These are phyloP conservation scores for Eurytoma californica DNA, from an alignment of 2,888 invertebrate genomes.

Conservation along the genomic window DNA sequence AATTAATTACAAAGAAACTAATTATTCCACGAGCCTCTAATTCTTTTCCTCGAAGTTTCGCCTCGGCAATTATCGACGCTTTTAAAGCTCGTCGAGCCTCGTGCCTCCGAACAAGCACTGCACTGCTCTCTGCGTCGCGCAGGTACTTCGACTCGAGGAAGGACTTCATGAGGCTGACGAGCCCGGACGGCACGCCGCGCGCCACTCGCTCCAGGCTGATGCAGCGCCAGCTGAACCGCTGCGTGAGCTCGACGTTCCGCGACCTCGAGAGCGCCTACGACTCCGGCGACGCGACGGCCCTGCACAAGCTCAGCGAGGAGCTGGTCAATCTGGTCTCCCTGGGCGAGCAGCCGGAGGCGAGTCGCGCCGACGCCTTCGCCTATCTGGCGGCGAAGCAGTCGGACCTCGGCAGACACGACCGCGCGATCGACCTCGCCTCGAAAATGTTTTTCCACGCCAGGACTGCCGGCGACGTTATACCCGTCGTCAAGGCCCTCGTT, in stretches of 20 bases:
- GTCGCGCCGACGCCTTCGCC: conserved; percentile 61
- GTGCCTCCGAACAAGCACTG: neutral
- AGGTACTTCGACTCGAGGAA: conserved; percentile 64
- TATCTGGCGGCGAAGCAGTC: conserved; percentile 62
- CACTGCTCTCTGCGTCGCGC: neutral
- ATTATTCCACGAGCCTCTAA: too few species aligned
- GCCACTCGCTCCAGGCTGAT: conserved; percentile 44
- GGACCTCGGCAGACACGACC: conserved; percentile 65
- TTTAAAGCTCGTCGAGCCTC: neutral
- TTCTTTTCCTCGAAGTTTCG: too few species aligned
- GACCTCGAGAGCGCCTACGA: conserved; percentile 61
- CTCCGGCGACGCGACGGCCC: conserved; percentile 57
- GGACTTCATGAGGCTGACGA: conserved; percentile 54
- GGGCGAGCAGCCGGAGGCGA: conserved; percentile 57
- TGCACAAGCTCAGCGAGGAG: conserved; percentile 61
- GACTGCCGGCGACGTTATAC: conserved; percentile 58
- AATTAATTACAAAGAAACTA: too few species aligned
- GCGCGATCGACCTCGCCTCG: conserved; percentile 62
- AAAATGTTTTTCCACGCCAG: conserved; percentile 63
- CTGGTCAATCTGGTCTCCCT: conserved; percentile 59
- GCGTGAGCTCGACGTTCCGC: conserved; percentile 56
- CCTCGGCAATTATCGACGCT: neutral
- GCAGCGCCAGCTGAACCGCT: conserved; percentile 57
- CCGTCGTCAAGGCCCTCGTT: conserved; percentile 59
- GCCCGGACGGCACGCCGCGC: neutral